Conservation (phyloP, 2,888 invertebrate species). For the Azorinus chamasolen region DNA sequence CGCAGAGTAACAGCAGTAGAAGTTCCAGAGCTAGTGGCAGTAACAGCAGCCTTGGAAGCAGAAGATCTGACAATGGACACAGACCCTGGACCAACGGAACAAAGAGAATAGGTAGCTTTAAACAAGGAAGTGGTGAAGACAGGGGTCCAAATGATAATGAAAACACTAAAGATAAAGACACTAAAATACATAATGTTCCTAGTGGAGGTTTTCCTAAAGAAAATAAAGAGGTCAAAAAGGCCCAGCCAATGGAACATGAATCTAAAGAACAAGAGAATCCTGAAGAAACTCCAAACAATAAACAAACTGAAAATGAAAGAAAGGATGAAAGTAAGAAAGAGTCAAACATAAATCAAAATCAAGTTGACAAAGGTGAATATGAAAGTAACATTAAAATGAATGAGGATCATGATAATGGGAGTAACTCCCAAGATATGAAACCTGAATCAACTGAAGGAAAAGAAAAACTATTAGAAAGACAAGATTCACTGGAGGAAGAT, state of each 20-base stretch:
- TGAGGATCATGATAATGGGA: conserved; percentile 2
- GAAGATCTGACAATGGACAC: conserved; percentile 9
- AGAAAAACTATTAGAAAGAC: conserved; percentile 17
- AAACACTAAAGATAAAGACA: conserved; percentile 20
- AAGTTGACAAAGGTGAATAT: neutral
- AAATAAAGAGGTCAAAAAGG: conserved; percentile 8
- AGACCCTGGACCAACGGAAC: neutral
- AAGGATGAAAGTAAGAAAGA: conserved; percentile 19
- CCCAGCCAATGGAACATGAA: neutral
- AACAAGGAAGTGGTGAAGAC: neutral
- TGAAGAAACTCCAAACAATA: conserved; percentile 4
- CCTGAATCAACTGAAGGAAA: too few species aligned
- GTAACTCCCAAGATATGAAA: too few species aligned
- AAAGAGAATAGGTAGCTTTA: too few species aligned
- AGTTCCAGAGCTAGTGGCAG: conserved; percentile 20
- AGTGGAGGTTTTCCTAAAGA: conserved; percentile 24
- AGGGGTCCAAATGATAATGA: neutral
- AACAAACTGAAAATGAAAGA: conserved; percentile 6
- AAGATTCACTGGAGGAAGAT: conserved; percentile 55
- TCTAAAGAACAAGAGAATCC: conserved; percentile 6
- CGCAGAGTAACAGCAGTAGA: conserved; percentile 5
- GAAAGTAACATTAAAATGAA: conserved; percentile 6
- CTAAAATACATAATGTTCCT: conserved; percentile 41
- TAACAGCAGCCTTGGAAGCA: conserved; percentile 31
- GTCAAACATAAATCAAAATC: conserved; percentile 4